Evolutionary conservation across 1,140 invertebrate genomes (phyloP), one percentile per base, ranked within the genome.

Genomic region (Oreohelix idahoensis): DNA sequence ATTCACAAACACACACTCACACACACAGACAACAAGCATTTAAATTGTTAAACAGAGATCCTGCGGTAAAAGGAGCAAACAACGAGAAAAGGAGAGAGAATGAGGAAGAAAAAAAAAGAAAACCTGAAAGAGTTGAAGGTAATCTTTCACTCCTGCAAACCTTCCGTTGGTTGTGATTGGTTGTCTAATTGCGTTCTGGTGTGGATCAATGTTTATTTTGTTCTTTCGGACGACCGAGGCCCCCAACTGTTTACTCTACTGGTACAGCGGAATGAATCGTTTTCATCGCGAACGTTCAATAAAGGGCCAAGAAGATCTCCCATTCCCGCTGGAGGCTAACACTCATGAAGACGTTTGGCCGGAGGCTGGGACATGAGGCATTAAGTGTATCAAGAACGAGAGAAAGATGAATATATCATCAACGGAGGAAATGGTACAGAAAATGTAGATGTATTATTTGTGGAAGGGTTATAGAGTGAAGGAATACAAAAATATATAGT

Each of bases 201-300:
- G 63, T 66, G 63, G 63, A 66, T 66, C 63, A 66, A 66, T 66
- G 63, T 66, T 66, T 66, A n/a, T 66, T 32, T 66, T 66, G 63
- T 66, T 32, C 63, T 66, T 5, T 32, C 20, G 63, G 63, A 32
- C 5, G 29, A 17, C n/a, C 29, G 63, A 32, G 63, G 63, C 63
- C 29, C 8, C 29, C 63, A 23, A 29, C n/a, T 66, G 63, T 66
- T 66, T 66, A 66, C 63, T 66, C n/a, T 4, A 66, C 63, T 66
- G 63, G 23, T 66, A 5, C n/a, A 17, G 8, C n/a, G 29, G 63
- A 66, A 66, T 66, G 63, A 66, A 66, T 17, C 29, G 29, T 66
- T 58, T 66, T 29, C 63, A 66, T 2, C 63, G 63, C 4, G 63
- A 66, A 66, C 63, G 63, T 66, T 66, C 63, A 66, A 66, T 66